A percentile compares a stretch with the other conserved stretches of the same genome.
Evolutionary conservation across 2,113 vertebrate species (phyloP).

Genomic region (Odontophorus gujanensis): DNA sequence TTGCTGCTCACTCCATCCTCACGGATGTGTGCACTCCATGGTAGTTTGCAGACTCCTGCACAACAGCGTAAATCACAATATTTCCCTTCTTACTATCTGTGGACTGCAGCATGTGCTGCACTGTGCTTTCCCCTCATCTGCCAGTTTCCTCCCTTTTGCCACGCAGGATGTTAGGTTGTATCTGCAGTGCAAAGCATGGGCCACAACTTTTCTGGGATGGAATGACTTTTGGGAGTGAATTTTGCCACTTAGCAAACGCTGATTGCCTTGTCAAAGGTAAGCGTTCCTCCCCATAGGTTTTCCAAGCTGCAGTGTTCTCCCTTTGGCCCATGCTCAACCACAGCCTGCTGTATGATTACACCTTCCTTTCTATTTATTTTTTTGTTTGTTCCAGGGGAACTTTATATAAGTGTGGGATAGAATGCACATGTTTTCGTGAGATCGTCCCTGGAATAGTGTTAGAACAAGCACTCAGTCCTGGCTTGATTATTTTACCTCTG

Average conservation of each 20-base stretch:
- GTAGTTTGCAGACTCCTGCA: neutral
- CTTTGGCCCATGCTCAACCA: neutral
- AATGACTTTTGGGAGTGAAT: neutral
- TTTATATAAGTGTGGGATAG: neutral
- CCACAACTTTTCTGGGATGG: neutral
- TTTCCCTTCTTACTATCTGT: neutral
- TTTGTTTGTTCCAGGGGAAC: neutral
- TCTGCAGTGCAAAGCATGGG: accelerated
- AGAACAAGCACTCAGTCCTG: neutral
- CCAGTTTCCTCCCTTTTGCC: neutral
- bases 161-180: neutral
- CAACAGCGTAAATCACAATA: neutral
- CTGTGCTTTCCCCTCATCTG: neutral
- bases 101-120: accelerated
- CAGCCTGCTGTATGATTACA: neutral
- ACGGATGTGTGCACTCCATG: accelerated
- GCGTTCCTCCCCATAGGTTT: neutral
- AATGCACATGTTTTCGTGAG: neutral
- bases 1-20: neutral
- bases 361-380: neutral
- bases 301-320: neutral
- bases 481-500: neutral
- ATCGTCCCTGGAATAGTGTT: neutral
- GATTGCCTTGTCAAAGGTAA: neutral
- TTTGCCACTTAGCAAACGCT: neutral